Evolutionary conservation across 2,797 vertebrate species (phyloP), one percentile per base, ranked within the genome.

Genomic region (Silurus aristotelis): DNA sequence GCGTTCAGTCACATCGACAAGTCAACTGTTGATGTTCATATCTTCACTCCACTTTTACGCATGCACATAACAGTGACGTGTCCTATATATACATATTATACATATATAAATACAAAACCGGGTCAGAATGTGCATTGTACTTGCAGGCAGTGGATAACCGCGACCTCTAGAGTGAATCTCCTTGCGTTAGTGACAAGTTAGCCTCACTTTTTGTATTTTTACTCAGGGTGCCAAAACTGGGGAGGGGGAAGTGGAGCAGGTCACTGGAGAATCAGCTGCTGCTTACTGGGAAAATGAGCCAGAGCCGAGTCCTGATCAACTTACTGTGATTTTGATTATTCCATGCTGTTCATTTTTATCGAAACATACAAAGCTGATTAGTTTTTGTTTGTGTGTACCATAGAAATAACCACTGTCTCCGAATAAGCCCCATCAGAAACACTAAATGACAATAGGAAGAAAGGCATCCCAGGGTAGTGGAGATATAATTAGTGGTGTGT

Each of bases 181-280:
- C 83, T 85, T 68, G 83, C 79, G 85, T 80, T 91, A 93, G 90
- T 92, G 89, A 91, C 76, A 86, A 90, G 91, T 92, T 94, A 90
- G 92, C 93, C 93, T 94, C 94, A 93, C 93, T 93, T 94, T 93
- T 94, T 95, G 93, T 93, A 89, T 90, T 88, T 94, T 94, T 93
- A 95, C 95, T 96, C 95, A 95, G 95, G 95, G 95, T 95, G 95
- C 94, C 94, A 95, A 95, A 87, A 94, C 93, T 89, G 93, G 93
- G 93, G 93, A 93, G 93, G 92, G 93, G 94, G 92, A 94, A 93
- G 90, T 90, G 91, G 92, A 93, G 90, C 91, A 88, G 91, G 92
- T 92, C 91, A 91, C 86, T 86, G 83, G 88, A 89, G 85, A 89
- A 84, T 87, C 86, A 89, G 83, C 83, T 90, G 90, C 89, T 89